A percentile compares a stretch with the other conserved stretches of the same genome.
Evolutionary conservation across 2,888 invertebrate genomes (phyloP).

Genomic region (Caenorhabditis drosophilae): DNA sequence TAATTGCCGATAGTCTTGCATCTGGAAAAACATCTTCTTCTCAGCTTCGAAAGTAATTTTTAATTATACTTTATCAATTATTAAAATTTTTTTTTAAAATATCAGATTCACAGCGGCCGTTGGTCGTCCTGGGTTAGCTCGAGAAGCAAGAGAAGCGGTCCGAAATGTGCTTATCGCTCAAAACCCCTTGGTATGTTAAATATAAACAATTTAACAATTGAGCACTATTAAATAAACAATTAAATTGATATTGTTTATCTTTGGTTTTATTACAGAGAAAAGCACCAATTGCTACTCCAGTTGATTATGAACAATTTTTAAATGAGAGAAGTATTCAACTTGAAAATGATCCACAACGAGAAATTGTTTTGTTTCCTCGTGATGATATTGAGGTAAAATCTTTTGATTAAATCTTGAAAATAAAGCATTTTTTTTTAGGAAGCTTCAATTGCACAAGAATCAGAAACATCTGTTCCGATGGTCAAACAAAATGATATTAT

Average conservation of each 20-base stretch:
- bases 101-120: slow-evolving; percentile 64
- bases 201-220: slow-evolving; percentile 1
- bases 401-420: background rate
- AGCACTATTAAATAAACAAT: background rate
- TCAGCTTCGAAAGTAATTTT: slow-evolving; percentile 47
- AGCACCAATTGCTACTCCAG: slow-evolving; percentile 57
- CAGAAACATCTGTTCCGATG: slow-evolving; percentile 50
- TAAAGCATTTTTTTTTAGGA: slow-evolving; percentile 32
- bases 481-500: slow-evolving; percentile 46
- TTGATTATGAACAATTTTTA: slow-evolving; percentile 67
- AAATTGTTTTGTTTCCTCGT: slow-evolving; percentile 65
- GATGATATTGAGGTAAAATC: slow-evolving; percentile 67
- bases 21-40: slow-evolving; percentile 43
- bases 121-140: slow-evolving; percentile 62
- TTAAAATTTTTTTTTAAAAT: background rate
- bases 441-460: slow-evolving; percentile 27
- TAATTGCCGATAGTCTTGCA: slow-evolving; percentile 46
- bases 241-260: slow-evolving; percentile 7
- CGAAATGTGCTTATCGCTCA: slow-evolving; percentile 56
- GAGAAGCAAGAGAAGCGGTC: slow-evolving; percentile 66
- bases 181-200: slow-evolving; percentile 53
- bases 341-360: slow-evolving; percentile 65
- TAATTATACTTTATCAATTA: background rate
- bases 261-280: slow-evolving; percentile 49
- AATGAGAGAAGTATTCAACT: slow-evolving; percentile 61